Evolutionary conservation across 2,888 invertebrate species (phyloP), one percentile per base, ranked within the genome.

Genomic region (Aporophyla nigra): DNA sequence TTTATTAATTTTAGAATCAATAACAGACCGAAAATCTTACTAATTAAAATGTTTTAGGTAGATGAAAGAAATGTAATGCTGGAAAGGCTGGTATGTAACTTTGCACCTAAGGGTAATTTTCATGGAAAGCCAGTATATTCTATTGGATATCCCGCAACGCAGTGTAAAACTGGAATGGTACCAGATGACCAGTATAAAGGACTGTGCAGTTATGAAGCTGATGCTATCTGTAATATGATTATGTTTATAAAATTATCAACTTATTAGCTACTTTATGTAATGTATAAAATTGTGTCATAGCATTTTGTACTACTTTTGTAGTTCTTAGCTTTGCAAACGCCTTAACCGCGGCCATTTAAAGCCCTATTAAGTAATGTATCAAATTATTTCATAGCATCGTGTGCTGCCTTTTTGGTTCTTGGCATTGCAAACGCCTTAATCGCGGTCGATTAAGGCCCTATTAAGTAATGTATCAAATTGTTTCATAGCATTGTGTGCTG

Each of bases 31-130:
- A 46, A 70, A 73, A 62, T 24, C 65, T 84, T 69, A 72, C 27
- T 71, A 27, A 71, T 69, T 12, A 61, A 74, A 74, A 68, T 71
- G 71, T 91, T 92, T 75, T 81, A 93, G 93, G 78, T 91, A 71
- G 71, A 86, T 43, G 76, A 88, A 78, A 88, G 84, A 85, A 88
- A 92, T 19, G 84, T 86, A 58, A 87, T 90, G 51, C 82, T 95
- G 27, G 93, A 95, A 61, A 93, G 96, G 82, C 88, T 96, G 14
- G 93, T 96, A 5, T 96, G 96, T 77, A 96, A 96, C 85, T 96
- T 96, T 81, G 92, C 95, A 10, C 94, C 96, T 0, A 93, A 89
- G 75, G 96, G 96, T 2, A 96, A 96, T 80, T 74, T 90, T 58
- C 88, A 93, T 43, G 93, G 93, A 2, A 93, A 92, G 76, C 94